Conservation (phyloP, 2,113 vertebrate genomes). For the Ictalurus punctatus region DNA sequence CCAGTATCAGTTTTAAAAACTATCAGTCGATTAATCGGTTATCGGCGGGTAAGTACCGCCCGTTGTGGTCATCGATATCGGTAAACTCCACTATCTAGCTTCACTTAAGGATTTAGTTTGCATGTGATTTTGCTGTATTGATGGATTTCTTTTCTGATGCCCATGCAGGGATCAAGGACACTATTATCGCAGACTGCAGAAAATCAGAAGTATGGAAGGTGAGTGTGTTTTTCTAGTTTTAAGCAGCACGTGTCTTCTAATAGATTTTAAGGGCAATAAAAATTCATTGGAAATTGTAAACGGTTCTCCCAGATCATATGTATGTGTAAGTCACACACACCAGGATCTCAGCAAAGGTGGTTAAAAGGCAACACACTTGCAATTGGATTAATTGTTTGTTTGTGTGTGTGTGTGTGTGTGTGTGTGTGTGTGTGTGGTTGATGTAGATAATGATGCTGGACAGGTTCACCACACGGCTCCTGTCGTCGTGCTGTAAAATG, state of each 20-base stretch:
- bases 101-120: neutral
- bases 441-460: conserved; percentile 91
- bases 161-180: conserved; percentile 69
- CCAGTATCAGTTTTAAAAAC: too few relatives aligned
- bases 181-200: conserved; percentile 71
- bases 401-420: neutral
- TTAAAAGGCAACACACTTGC: neutral
- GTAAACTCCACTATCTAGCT: too few relatives aligned
- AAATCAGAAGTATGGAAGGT: conserved; percentile 79
- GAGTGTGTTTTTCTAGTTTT: conserved; percentile 23
- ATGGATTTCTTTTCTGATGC: neutral
- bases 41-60: too few relatives aligned
- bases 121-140: neutral
- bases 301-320: too few relatives aligned
- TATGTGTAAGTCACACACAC: too few relatives aligned
- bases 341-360: neutral
- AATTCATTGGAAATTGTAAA: neutral
- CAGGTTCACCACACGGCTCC: conserved; percentile 88
- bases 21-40: too few relatives aligned
- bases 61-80: too few relatives aligned
- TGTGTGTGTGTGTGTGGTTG: neutral
- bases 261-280: neutral
- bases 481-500: conserved; percentile 96
- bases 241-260: neutral
- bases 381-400: neutral